Base-by-base conservation (phyloP, 1,140 invertebrate genomes). In the Formica selysi region DNA sequence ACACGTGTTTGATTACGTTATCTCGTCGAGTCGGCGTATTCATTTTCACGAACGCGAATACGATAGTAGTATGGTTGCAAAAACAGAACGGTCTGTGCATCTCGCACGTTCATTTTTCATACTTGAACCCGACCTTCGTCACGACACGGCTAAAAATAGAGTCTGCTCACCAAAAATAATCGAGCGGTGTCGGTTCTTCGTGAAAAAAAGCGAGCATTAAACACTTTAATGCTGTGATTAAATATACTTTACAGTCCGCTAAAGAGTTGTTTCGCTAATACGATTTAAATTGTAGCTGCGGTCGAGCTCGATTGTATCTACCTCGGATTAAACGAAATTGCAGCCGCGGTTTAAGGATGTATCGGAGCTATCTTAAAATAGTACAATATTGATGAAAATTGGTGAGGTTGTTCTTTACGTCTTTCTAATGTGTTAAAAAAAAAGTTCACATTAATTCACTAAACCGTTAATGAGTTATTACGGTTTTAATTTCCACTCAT, bases 1-100 rank as follows among this genome's bases (percentile, higher is more conserved):
- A 80, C 78, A 57, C 48, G 22, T 29, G 48, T 70, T 57, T 70
- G 78, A 80, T 70, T 57, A 71, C 68, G 68, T 26, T 74, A 81
- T 81, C 79, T 61, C 36, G 67, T 32, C 79, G 64, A 70, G 48
- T 38, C 36, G 51, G 13, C 67, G 51, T 81, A 61, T 81, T 54
- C 38, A 44, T 48, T 61, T 61, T 38, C 54, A 62, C 26, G 79
- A 57, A 54, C 54, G 22, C 8, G 36, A 22, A 51, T 32, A 70
- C 19, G 76, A 80, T 44, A 76, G 11, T 11, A 13, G 32, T 38
- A 65, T 1, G 10, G 3, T 26, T 57, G 11, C 29, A 26, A 44
- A 41, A 73, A 59, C n/a, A 81, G 61, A 59, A 10, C 10, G n/a
- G 19, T 19, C 3, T 13, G 11, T 32, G 22, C 44, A 73, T 8